These are phyloP conservation scores for Diploscapter pachys DNA, from an alignment of 1,140 invertebrate genomes.

Conservation along the genomic window DNA sequence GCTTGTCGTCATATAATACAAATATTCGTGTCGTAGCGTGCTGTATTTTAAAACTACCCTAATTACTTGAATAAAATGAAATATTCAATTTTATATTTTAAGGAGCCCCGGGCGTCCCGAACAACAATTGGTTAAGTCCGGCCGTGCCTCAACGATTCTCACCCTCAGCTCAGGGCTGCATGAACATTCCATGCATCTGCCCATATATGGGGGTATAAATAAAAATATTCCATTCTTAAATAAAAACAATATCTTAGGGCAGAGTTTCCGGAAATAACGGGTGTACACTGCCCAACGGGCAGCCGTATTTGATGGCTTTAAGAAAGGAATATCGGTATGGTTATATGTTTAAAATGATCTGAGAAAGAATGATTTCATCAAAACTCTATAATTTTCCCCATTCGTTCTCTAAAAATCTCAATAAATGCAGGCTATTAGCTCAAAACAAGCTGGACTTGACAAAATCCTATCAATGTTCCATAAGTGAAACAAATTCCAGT, in stretches of 20 bases:
- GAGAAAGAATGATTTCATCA: not conserved
- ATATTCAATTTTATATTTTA: not conserved
- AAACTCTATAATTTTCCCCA: not conserved
- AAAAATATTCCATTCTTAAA: not conserved
- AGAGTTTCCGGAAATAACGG: conserved; percentile 39
- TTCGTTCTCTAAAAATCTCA: not conserved
- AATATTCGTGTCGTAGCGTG: not conserved
- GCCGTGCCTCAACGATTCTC: conserved; percentile 40
- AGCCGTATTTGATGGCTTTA: conserved; percentile 44
- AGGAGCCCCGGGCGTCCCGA: conserved; percentile 50
- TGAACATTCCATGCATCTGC: conserved; percentile 50
- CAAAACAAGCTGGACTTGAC: not conserved
- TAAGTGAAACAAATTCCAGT: conserved; percentile 32
- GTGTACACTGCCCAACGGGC: conserved; percentile 45
- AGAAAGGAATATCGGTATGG: conserved; percentile 57
- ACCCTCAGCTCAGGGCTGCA: conserved; percentile 43
- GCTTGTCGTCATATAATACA: not conserved
- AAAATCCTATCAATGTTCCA: not conserved
- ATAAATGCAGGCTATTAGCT: not conserved
- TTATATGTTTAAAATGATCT: not conserved
- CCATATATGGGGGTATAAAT: conserved; percentile 38
- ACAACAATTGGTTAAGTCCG: conserved; percentile 41
- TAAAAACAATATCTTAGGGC: conserved; percentile 35
- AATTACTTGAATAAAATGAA: not conserved
- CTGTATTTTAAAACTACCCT: not conserved